Evolutionary conservation across 2,113 vertebrate genomes (phyloP), one percentile per base, ranked within the genome.

Genomic region (Narcine bancroftii): DNA sequence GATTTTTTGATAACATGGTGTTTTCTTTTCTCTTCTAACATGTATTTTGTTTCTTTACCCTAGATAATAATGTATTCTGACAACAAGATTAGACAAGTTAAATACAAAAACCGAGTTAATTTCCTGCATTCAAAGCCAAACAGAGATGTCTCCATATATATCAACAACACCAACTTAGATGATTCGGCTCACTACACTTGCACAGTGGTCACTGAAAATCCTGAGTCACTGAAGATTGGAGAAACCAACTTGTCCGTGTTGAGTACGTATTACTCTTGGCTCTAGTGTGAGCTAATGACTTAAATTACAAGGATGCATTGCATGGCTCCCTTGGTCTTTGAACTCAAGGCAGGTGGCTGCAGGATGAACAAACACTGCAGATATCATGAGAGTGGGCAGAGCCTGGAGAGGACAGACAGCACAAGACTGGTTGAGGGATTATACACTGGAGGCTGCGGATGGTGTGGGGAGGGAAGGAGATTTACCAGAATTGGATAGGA

Each of bases 171-270:
- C 0, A 96, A 92, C 93, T 97, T 98, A 93, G 93, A 93, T 0
- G 98, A 99, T 94, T 96, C 98, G 0, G 98, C 98, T 0, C 95
- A 93, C 92, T 99, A 98, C 94, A 92, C 94, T 76, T 99, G 97
- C 94, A 95, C 94, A 0, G 97, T 99, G 93, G 96, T 97, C 19
- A 94, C 97, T 93, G 93, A 93, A 0, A 95, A 11, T 69, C 19
- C 63, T 10, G 3, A 2, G 0, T 26, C 3, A 45, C 5, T 91
- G 92, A 95, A 94, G 15, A 3, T 94, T 0, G 94, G 93, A 0
- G 0, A 93, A 92, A 94, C 98, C 92, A 94, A 94, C 92, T 96
- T 98, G 91, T 96, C 96, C 0, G 97, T 98, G 50, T 95, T 97
- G 95, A 97, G 98, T 98, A 96, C 93, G 92, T 93, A 11, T 63